A percentile compares a stretch with the other conserved stretches of the same genome.
These are phyloP conservation scores for Drosophila parabipectinata DNA, from an alignment of 1,140 invertebrate species.

Conservation along the genomic window DNA sequence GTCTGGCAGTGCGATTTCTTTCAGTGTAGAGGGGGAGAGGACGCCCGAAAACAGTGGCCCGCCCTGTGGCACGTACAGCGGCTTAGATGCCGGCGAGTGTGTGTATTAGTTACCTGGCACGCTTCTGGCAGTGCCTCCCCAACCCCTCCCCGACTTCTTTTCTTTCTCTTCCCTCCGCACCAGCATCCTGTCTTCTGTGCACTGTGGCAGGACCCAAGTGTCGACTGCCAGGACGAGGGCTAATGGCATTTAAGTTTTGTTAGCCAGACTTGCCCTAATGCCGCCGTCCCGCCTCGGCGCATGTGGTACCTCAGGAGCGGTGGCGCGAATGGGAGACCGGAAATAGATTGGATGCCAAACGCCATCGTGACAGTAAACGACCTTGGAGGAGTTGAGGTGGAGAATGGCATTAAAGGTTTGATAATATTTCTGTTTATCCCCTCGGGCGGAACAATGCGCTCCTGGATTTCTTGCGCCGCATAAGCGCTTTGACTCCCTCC, in stretches of 20 bases:
- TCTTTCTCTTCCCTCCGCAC: background rate
- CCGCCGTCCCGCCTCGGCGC: constrained; percentile 13
- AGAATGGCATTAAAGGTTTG: background rate
- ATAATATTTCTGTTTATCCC: background rate
- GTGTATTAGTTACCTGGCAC: constrained; percentile 74
- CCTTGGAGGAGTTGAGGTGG: background rate
- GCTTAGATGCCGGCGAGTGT: constrained; percentile 58
- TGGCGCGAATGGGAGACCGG: constrained; percentile 12
- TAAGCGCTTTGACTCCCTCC: constrained; percentile 27
- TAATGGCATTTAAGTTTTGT: constrained; percentile 79
- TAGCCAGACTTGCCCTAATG: constrained; percentile 19
- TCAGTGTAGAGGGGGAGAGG: constrained; percentile 7
- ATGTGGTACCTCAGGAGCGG: constrained; percentile 43
- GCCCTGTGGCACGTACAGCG: constrained; percentile 62
- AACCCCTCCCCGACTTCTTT: background rate
- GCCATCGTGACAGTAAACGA: background rate
- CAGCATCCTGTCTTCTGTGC: constrained; percentile 5
- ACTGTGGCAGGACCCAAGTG: constrained; percentile 50
- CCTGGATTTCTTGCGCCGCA: constrained; percentile 5
- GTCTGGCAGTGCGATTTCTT: background rate
- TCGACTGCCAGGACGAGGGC: constrained; percentile 59
- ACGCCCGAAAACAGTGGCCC: constrained; percentile 23
- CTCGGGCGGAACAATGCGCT: background rate
- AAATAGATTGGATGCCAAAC: constrained; percentile 26
- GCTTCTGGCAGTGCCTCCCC: constrained; percentile 49